phyloP scores from a whole-genome alignment of 2,113 vertebrate genomes.

The Pituophis catenifer region DNA sequence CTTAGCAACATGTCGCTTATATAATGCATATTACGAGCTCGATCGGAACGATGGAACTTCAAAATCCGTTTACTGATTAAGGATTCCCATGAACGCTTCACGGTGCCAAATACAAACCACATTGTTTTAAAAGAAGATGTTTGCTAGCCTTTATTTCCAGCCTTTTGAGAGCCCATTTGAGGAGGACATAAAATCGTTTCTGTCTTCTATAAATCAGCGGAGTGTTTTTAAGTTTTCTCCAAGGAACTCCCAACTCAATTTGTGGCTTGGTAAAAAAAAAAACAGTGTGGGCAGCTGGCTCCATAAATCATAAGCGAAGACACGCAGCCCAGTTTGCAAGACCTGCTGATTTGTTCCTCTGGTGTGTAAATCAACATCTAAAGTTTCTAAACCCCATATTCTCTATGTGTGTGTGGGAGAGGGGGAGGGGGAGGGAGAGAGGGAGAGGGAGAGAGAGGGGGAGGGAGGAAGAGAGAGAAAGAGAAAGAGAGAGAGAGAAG shows the following conservation, averaged over 20 bases:
- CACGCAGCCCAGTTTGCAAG: slow-evolving; percentile 16
- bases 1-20: rapidly evolving
- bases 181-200: slow-evolving; percentile 38
- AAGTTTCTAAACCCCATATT: not conserved
- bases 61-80: not conserved
- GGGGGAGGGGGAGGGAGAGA: too few species aligned
- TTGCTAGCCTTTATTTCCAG: slow-evolving; percentile 3
- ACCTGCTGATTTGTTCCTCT: slow-evolving; percentile 32
- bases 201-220: slow-evolving; percentile 40
- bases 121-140: slow-evolving; percentile 17
- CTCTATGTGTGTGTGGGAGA: not conserved
- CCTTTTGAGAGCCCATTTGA: not conserved
- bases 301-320: slow-evolving; percentile 11
- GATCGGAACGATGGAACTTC: not conserved
- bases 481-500: too few species aligned
- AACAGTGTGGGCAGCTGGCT: slow-evolving; percentile 46
- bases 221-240: not conserved
- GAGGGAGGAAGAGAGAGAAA: too few species aligned
- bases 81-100: not conserved
- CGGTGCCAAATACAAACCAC: rapidly evolving
- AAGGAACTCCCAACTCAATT: slow-evolving; percentile 10
- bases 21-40: rapidly evolving
- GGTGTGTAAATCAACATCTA: slow-evolving; percentile 39
- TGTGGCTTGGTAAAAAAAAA: slow-evolving; percentile 18
- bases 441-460: too few species aligned